phyloP scores from a whole-genome alignment of 2,113 vertebrate genomes.

The Sprattus sprattus region DNA sequence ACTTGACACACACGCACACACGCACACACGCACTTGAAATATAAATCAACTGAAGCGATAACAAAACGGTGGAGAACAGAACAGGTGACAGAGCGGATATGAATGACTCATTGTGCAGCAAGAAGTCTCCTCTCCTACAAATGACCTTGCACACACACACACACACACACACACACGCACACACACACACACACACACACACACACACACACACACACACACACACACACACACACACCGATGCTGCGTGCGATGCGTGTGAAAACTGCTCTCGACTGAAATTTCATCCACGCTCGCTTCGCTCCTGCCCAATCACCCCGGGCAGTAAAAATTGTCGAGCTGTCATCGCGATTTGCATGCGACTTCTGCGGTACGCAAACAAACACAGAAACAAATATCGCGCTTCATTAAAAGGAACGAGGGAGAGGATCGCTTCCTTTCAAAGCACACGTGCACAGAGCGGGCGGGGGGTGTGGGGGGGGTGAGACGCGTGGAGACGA shows the following conservation, averaged over 20 bases:
- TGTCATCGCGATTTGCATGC: not conserved
- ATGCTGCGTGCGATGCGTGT: not conserved
- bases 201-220: not conserved
- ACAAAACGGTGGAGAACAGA: not conserved
- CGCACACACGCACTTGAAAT: conserved; percentile 18
- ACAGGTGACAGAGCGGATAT: not conserved
- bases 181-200: not conserved
- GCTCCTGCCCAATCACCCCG: not conserved
- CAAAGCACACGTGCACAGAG: too few species aligned
- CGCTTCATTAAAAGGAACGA: not conserved
- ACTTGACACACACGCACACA: too few species aligned
- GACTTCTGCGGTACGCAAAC: not conserved
- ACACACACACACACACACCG: not conserved
- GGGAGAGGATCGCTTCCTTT: not conserved
- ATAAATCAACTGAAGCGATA: not conserved
- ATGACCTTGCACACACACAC: not conserved
- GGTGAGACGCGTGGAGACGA: not conserved
- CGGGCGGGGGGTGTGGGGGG: too few species aligned
- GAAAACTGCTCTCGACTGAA: not conserved
- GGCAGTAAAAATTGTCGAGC: not conserved
- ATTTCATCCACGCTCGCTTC: not conserved
- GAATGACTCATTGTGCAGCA: not conserved
- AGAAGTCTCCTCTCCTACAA: not conserved
- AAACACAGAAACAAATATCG: not conserved
- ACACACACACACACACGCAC: not conserved